Conservation (phyloP, 2,888 invertebrate genomes). For the Neelides folsomi region DNA sequence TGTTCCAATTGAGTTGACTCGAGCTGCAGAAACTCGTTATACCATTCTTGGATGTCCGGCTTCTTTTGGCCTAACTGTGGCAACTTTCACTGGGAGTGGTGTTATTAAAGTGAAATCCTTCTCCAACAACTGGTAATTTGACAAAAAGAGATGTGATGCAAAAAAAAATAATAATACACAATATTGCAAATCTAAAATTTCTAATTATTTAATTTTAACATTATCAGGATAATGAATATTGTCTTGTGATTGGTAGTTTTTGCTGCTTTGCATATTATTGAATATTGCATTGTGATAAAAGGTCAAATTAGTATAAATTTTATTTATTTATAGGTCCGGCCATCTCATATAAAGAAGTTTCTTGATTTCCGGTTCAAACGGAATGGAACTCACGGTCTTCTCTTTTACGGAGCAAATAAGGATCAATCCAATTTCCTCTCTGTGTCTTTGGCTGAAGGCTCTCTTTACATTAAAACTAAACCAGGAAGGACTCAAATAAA, state of each 20-base stretch:
- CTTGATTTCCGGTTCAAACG: constrained; percentile 83
- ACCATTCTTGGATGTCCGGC: constrained; percentile 64
- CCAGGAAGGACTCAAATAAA: constrained; percentile 45
- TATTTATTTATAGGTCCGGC: constrained; percentile 15
- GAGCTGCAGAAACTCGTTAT: constrained; percentile 64
- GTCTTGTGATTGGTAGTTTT: too few species aligned
- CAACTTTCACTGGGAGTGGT: constrained; percentile 27
- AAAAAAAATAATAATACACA: too few species aligned
- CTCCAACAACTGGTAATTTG: constrained; percentile 15
- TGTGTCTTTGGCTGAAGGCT: constrained; percentile 47
- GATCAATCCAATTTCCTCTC: constrained; percentile 55
- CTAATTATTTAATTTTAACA: too few species aligned
- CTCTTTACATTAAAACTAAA: constrained; percentile 47
- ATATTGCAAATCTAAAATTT: too few species aligned
- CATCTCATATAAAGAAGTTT: constrained; percentile 33
- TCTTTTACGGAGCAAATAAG: constrained; percentile 64
- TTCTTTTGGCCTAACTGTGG: constrained; percentile 20
- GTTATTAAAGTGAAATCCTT: constrained; percentile 16
- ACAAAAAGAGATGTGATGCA: too few species aligned
- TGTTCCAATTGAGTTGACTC: constrained; percentile 61
- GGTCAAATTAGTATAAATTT: too few species aligned
- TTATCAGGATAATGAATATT: too few species aligned
- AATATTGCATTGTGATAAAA: too few species aligned
- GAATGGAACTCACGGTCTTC: constrained; percentile 56
- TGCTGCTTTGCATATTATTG: too few species aligned